These are phyloP conservation scores for Condylostylus longicornis DNA, from an alignment of 1,140 invertebrate genomes.

Conservation along the genomic window DNA sequence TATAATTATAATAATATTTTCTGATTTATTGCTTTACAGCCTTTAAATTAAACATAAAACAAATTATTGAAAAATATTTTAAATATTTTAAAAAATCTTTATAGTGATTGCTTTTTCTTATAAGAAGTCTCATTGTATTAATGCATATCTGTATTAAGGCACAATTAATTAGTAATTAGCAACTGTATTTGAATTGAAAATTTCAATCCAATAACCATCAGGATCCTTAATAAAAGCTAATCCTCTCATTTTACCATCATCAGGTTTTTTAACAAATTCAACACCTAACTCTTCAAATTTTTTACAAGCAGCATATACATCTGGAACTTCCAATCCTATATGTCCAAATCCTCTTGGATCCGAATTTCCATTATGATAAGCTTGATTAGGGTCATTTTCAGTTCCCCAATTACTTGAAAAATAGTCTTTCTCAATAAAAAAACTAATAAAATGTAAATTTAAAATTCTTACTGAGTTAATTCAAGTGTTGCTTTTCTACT, in stretches of 20 bases:
- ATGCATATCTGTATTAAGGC: too few relatives aligned
- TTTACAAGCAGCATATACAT: conserved; percentile 73
- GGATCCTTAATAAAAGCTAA: conserved; percentile 90
- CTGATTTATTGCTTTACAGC: too few relatives aligned
- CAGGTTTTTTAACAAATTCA: conserved; percentile 77
- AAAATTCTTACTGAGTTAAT: conserved; percentile 66
- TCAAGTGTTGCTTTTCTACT: conserved; percentile 76
- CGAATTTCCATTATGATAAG: conserved; percentile 80
- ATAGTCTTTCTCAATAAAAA: conserved; percentile 6
- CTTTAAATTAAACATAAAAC: too few relatives aligned
- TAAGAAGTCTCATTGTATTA: too few relatives aligned
- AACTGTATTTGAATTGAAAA: conserved; percentile 53
- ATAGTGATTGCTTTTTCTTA: too few relatives aligned
- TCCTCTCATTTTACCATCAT: conserved; percentile 86
- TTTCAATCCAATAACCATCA: conserved; percentile 94
- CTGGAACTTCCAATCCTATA: conserved; percentile 77
- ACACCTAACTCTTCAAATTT: conserved; percentile 71
- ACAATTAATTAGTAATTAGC: too few relatives aligned
- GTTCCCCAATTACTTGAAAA: conserved; percentile 82
- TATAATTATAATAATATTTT: too few relatives aligned
- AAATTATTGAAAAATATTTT: too few relatives aligned
- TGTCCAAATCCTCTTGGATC: conserved; percentile 87
- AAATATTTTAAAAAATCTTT: too few relatives aligned
- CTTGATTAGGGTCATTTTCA: conserved; percentile 60
- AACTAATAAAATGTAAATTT: conserved; percentile 1